A percentile compares a stretch with the other conserved stretches of the same genome.
Evolutionary conservation across 2,113 vertebrate genomes (phyloP).

Genomic region (Nanorana parkeri): DNA sequence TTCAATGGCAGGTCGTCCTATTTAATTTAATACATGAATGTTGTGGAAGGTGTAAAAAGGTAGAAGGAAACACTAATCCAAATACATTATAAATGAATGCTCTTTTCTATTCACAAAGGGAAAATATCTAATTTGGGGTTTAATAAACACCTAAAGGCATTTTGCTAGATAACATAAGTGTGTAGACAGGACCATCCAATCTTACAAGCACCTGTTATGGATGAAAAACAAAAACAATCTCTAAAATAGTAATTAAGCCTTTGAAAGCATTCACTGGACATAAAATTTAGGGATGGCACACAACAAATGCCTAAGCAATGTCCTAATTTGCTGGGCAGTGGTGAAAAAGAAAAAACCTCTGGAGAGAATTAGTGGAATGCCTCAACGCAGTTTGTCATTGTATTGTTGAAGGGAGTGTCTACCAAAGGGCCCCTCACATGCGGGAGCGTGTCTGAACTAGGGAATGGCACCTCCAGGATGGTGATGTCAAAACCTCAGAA

Average conservation of each 20-base stretch:
- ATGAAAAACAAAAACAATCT: not conserved
- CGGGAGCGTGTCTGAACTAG: too few relatives aligned
- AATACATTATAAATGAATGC: constrained; percentile 62
- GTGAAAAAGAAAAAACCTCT: too few relatives aligned
- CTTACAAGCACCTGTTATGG: too few relatives aligned
- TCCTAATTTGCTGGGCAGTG: too few relatives aligned
- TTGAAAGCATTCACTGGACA: not conserved
- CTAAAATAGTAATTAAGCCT: not conserved
- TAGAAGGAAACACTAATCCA: constrained; percentile 59
- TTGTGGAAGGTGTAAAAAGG: constrained; percentile 54
- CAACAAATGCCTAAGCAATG: too few relatives aligned
- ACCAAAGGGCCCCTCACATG: too few relatives aligned
- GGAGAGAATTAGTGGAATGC: too few relatives aligned
- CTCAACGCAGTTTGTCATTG: too few relatives aligned
- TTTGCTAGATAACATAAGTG: constrained; percentile 58
- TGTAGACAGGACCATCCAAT: constrained; percentile 27
- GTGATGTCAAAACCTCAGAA: too few relatives aligned
- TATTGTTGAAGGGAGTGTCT: too few relatives aligned
- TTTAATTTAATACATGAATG: constrained; percentile 50
- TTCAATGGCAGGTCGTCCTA: constrained; percentile 58
- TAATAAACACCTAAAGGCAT: constrained; percentile 33
- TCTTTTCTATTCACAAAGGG: constrained; percentile 36
- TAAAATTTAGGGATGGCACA: not conserved
- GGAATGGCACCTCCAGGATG: too few relatives aligned
- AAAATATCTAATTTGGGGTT: constrained; percentile 50